A percentile compares a stretch with the other conserved stretches of the same genome.
phyloP scores from a whole-genome alignment of 37 sponge, comb jelly and placozoan species.

The Ephydatia muelleri region DNA sequence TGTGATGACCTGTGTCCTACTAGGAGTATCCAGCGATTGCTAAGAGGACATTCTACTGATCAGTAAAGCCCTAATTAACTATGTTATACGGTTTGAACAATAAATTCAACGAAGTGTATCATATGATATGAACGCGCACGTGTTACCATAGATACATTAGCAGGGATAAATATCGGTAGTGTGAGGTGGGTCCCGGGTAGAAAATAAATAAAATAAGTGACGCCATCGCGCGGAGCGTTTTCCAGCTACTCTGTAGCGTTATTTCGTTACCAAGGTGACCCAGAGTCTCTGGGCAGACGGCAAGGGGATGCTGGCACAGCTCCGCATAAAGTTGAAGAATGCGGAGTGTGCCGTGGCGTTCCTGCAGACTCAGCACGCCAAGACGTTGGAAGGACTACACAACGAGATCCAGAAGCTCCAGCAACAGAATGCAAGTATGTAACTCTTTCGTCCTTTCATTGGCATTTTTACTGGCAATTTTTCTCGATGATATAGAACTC shows the following conservation, averaged over 20 bases:
- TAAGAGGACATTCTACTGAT: no score
- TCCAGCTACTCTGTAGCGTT: background rate
- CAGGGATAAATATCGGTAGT: background rate
- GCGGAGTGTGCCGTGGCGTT: slow-evolving; percentile 85
- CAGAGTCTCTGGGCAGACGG: background rate
- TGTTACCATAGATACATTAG: background rate
- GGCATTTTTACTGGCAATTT: background rate
- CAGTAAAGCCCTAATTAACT: no score
- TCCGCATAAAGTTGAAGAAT: slow-evolving; percentile 53
- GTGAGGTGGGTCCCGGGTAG: background rate
- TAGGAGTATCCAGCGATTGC: no score
- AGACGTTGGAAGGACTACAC: slow-evolving; percentile 87
- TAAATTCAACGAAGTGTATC: no score
- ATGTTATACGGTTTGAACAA: background rate
- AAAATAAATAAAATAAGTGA: background rate
- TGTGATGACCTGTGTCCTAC: no score
- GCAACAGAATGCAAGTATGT: slow-evolving; percentile 87
- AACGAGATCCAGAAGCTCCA: slow-evolving; percentile 87
- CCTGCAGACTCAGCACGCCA: slow-evolving; percentile 88
- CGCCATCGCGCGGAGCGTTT: background rate
- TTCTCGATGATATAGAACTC: slow-evolving; percentile 41
- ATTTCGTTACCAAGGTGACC: background rate
- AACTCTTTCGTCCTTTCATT: background rate
- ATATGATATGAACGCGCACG: background rate
- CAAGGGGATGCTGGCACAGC: slow-evolving; percentile 52